A percentile compares a stretch with the other conserved stretches of the same genome.
Evolutionary conservation across 2,113 vertebrate species (phyloP).

Genomic region (Dunckerocampus dactyliophorus): DNA sequence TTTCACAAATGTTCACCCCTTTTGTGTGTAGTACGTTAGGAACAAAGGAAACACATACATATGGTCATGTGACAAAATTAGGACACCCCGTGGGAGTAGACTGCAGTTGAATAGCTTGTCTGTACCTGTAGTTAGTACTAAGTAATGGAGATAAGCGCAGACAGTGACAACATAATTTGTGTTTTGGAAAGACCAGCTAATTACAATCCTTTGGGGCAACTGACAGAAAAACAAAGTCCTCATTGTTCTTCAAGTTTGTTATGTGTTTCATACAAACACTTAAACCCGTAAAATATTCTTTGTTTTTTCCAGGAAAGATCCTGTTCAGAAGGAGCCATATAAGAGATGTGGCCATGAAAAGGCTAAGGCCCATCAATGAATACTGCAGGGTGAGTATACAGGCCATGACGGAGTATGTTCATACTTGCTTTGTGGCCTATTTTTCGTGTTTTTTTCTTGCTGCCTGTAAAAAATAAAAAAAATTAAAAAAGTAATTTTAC

Average conservation of each 20-base stretch:
- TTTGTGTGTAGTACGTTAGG: too few species aligned
- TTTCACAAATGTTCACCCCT: too few species aligned
- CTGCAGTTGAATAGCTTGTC: slow-evolving; percentile 22
- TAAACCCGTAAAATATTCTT: neutral
- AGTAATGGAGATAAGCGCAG: slow-evolving; percentile 26
- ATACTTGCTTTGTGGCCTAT: neutral
- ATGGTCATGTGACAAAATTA: too few species aligned
- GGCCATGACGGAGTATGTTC: neutral
- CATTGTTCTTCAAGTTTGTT: slow-evolving; percentile 14
- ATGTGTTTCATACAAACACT: neutral
- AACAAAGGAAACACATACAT: too few species aligned
- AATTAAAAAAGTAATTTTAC: too few species aligned
- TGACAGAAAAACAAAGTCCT: neutral
- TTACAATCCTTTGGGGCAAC: slow-evolving; percentile 8
- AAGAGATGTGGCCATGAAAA: slow-evolving; percentile 93
- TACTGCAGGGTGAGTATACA: slow-evolving; percentile 90
- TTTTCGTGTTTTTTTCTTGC: neutral
- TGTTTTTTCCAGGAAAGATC: slow-evolving; percentile 85
- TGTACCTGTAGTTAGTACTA: slow-evolving; percentile 26
- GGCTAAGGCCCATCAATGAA: slow-evolving; percentile 92
- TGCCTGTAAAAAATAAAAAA: too few species aligned
- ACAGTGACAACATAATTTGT: slow-evolving; percentile 18
- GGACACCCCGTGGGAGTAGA: too few species aligned
- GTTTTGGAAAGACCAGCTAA: slow-evolving; percentile 38
- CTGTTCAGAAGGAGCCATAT: slow-evolving; percentile 96